Percentiles rank a stretch among this genome's conserved stretches.
phyloP scores from a whole-genome alignment of 2,888 invertebrate species.

The Cosmia pyralina region DNA sequence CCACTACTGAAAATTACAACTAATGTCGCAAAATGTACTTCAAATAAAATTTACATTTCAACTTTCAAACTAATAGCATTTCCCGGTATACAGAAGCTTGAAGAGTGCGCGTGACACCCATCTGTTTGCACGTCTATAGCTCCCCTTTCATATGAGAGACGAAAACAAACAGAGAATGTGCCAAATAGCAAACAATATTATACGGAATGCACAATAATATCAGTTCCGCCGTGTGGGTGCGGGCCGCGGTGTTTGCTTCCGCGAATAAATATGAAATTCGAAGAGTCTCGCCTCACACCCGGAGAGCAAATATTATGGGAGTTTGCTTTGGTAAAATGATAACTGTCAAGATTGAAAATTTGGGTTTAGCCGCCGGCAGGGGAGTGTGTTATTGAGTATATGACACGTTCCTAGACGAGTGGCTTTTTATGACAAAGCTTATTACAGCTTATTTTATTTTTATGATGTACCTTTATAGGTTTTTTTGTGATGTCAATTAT shows the following conservation, averaged over 20 bases:
- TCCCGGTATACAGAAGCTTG: conserved; percentile 80
- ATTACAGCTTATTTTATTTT: too few species aligned
- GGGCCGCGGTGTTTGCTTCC: conserved; percentile 83
- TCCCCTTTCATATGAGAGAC: conserved; percentile 90
- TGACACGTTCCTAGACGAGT: conserved; percentile 67
- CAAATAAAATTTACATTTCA: conserved; percentile 82
- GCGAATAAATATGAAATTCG: conserved; percentile 90
- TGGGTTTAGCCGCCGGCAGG: conserved; percentile 84
- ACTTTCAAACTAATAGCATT: conserved; percentile 83
- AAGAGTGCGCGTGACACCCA: conserved; percentile 85
- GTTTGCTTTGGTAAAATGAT: conserved; percentile 90
- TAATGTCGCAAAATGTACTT: conserved; percentile 58
- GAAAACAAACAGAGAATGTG: conserved; percentile 90
- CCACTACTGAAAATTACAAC: conserved; percentile 63
- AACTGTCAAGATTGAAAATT: conserved; percentile 89
- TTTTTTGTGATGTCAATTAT: background rate
- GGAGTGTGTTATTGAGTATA: conserved; percentile 75
- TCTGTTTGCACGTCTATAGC: conserved; percentile 87
- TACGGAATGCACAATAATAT: conserved; percentile 91
- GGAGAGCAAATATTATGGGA: conserved; percentile 88
- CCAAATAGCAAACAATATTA: conserved; percentile 91
- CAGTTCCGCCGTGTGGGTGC: conserved; percentile 87
- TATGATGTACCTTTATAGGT: background rate
- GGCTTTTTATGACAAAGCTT: conserved; percentile 65
- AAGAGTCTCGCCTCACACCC: conserved; percentile 85